Evolutionary conservation across 2,797 vertebrate genomes (phyloP), one percentile per base, ranked within the genome.

Genomic region (Poeciliopsis gracilis): DNA sequence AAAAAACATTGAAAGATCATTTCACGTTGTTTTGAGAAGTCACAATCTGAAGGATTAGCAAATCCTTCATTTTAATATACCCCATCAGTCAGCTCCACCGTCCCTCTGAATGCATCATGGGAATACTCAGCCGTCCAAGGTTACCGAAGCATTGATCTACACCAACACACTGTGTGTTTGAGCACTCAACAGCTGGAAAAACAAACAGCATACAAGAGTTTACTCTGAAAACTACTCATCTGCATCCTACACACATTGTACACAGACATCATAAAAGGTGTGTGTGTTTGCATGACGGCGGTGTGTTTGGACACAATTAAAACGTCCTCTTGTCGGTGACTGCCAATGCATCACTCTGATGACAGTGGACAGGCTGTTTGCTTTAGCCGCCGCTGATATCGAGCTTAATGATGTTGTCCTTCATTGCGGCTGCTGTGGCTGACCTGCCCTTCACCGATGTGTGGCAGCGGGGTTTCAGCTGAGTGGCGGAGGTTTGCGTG

Each of bases 371-470:
- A 91, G 92, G 88, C 85, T 89, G 90, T 90, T 93, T 90, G 90
- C 87, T 93, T 91, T 89, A 80, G 84, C 88, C 59, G 77, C 76
- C 20, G 76, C 86, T 89, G 92, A 93, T 92, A 92, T 90, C 85
- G 75, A 91, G 91, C 93, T 90, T 94, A 93, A 95, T 93, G 91
- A 94, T 93, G 91, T 88, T 91, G 93, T 94, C 93, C 92, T 95
- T 94, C 93, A 92, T 86, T 83, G 89, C 73, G 12, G 82, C 71
- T 84, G 82, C 89, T 0, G 77, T 18, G 72, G 79, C 82, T 79
- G 88, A 88, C 88, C 88, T 88, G 87, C 84, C 90, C 82, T 80
- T 88, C 88, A 86, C 84, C 74, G 88, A 89, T 82, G 88, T 82
- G 47, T 81, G 77, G 89, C 84, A 84, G 85, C 78, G 70, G 86